Percentiles rank a stretch among this genome's conserved stretches.
Evolutionary conservation across 2,113 vertebrate species (phyloP).

Genomic region (Megaceryle maxima): DNA sequence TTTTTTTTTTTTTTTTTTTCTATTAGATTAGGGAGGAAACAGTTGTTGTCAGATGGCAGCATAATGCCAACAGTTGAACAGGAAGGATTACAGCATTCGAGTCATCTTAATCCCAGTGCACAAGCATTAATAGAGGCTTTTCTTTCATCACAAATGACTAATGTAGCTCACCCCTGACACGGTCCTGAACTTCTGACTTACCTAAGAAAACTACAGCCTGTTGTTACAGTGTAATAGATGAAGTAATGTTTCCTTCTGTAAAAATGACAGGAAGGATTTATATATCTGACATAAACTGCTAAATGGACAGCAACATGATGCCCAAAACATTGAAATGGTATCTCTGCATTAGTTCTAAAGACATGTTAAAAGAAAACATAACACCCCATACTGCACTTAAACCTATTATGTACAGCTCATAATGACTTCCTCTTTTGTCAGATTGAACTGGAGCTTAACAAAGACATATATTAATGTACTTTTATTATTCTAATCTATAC

Average conservation of each 20-base stretch:
- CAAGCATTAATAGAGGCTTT: slow-evolving; percentile 12
- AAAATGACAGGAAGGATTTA: background rate
- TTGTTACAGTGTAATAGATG: background rate
- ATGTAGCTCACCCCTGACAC: background rate
- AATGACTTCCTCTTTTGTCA: background rate
- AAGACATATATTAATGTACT: background rate
- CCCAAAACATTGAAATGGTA: background rate
- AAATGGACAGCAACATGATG: background rate
- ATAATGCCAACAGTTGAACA: background rate
- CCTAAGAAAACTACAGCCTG: background rate
- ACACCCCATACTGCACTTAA: background rate
- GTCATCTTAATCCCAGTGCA: slow-evolving; percentile 4
- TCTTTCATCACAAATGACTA: slow-evolving; percentile 18
- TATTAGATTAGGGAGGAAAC: background rate
- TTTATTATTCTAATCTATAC: background rate
- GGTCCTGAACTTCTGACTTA: background rate
- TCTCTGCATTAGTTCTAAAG: background rate
- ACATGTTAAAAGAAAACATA: background rate
- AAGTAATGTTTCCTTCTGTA: background rate
- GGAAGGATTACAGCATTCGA: slow-evolving; percentile 36
- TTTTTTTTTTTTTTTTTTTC: background rate
- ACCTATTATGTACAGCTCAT: background rate
- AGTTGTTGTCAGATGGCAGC: background rate
- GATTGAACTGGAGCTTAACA: background rate
- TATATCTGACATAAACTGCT: background rate